Conservation (phyloP, 2,888 invertebrate genomes). For the Drosophila imparisetae region DNA sequence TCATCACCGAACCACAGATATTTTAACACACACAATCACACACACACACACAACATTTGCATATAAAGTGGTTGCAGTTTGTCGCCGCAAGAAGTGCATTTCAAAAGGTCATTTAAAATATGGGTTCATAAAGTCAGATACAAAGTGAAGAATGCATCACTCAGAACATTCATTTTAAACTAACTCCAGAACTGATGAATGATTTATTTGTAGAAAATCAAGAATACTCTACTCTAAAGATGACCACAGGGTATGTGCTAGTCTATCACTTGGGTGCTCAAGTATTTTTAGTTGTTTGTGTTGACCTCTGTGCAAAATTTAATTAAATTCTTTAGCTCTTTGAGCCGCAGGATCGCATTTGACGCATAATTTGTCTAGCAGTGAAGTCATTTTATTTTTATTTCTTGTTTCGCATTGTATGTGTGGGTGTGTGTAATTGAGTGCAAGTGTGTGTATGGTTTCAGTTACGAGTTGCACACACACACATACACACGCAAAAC, state of each 20-base stretch:
- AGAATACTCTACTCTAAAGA: too few relatives aligned
- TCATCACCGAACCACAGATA: constrained; percentile 11
- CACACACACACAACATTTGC: not conserved
- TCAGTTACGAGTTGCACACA: constrained; percentile 22
- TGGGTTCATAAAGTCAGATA: too few relatives aligned
- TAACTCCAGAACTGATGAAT: not conserved
- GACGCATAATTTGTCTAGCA: constrained; percentile 72
- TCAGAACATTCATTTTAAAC: not conserved
- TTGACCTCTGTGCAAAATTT: constrained; percentile 53
- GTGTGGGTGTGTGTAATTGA: not conserved
- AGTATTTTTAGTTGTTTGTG: constrained; percentile 5
- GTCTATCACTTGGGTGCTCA: constrained; percentile 1
- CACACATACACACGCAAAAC: not conserved
- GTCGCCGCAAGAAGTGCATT: too few relatives aligned
- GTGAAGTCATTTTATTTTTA: constrained; percentile 22
- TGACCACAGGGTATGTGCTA: constrained; percentile 5
- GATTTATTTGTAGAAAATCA: not conserved
- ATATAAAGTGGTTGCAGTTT: not conserved
- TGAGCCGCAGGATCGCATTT: constrained; percentile 65
- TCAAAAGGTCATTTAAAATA: too few relatives aligned
- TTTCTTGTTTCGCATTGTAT: constrained; percentile 4
- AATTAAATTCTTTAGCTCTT: constrained; percentile 75
- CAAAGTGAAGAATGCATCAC: not conserved
- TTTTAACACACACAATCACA: not conserved
- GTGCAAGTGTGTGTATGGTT: constrained; percentile 18